Percentiles rank a stretch among this genome's conserved stretches.
phyloP scores from a whole-genome alignment of 2,888 invertebrate species.

The Cephus pygmeus region DNA sequence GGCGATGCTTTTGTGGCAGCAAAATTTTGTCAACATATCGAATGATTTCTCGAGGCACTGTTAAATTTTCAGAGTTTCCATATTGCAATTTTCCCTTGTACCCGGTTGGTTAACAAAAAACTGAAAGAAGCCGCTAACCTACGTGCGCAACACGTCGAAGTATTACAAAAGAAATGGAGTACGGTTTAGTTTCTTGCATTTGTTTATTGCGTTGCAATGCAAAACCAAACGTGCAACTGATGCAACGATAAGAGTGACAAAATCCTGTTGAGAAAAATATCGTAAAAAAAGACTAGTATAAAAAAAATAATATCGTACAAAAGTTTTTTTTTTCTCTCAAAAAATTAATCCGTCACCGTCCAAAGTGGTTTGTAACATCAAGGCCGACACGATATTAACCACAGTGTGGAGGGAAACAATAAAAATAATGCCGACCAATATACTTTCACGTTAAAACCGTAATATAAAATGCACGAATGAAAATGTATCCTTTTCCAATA shows the following conservation, averaged over 20 bases:
- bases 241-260: background rate
- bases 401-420: background rate
- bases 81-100: background rate
- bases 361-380: background rate
- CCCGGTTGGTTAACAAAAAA: background rate
- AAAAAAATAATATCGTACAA: no score
- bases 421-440: background rate
- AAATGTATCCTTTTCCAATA: background rate
- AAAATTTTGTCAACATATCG: slow-evolving; percentile 30
- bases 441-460: background rate
- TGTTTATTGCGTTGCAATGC: background rate
- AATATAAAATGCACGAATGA: background rate
- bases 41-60: background rate
- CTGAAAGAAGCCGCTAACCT: background rate
- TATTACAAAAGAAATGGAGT: background rate
- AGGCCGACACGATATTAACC: background rate
- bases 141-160: background rate
- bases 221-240: background rate
- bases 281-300: background rate
- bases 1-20: slow-evolving; percentile 10
- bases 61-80: background rate
- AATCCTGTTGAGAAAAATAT: background rate
- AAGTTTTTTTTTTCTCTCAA: background rate
- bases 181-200: background rate
- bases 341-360: background rate